Conservation (phyloP, 2,888 invertebrate species). For the Pilophorus perplexus region DNA sequence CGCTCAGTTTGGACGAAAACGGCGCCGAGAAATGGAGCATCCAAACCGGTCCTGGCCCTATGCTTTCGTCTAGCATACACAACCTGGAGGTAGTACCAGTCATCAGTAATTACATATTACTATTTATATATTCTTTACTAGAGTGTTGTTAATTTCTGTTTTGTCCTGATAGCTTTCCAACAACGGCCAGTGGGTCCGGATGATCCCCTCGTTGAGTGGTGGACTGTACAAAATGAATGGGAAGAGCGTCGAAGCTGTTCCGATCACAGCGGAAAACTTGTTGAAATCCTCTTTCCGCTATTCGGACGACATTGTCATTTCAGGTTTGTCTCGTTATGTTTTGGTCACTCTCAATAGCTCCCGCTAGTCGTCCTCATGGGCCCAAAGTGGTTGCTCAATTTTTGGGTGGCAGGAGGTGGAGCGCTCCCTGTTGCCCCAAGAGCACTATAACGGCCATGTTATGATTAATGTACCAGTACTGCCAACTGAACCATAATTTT, state of each 20-base stretch:
- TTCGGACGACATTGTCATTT: constrained; percentile 79
- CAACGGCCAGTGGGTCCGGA: constrained; percentile 79
- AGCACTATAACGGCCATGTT: too few relatives aligned
- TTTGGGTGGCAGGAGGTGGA: too few relatives aligned
- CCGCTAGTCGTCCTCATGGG: too few relatives aligned
- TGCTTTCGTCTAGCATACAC: constrained; percentile 86
- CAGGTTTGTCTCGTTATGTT: constrained; percentile 56
- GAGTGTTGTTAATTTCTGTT: not conserved
- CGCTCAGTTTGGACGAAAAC: constrained; percentile 67
- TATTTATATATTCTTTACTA: not conserved
- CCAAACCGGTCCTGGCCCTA: constrained; percentile 69
- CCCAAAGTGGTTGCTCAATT: too few relatives aligned
- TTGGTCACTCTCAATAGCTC: too few relatives aligned
- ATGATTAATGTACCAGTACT: too few relatives aligned
- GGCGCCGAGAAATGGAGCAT: constrained; percentile 76
- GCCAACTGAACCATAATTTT: too few relatives aligned
- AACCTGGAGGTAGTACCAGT: constrained; percentile 66
- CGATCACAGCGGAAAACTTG: constrained; percentile 81
- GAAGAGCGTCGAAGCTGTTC: constrained; percentile 75
- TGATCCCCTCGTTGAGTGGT: constrained; percentile 91
- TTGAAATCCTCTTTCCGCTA: constrained; percentile 84
- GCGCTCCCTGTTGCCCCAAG: too few relatives aligned
- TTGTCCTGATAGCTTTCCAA: constrained; percentile 63
- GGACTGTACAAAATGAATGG: constrained; percentile 90
- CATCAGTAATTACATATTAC: not conserved